Conservation (phyloP, 1,140 invertebrate genomes). For the Rhopalosiphum padi region DNA sequence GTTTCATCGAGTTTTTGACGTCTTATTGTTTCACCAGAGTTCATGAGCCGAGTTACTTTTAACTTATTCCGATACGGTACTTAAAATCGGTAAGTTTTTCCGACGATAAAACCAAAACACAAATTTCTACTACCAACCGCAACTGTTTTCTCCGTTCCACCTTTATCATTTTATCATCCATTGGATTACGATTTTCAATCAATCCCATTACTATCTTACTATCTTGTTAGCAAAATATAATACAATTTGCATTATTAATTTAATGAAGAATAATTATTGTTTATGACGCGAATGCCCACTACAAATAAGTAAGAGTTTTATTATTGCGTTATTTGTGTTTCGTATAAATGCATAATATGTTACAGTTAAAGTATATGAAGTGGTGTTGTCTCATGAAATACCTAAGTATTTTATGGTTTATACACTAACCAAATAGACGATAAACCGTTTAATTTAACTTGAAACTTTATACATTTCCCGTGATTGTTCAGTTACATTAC, state of each 20-base stretch:
- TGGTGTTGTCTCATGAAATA: background rate
- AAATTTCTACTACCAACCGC: background rate
- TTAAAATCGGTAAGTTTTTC: conserved; percentile 22
- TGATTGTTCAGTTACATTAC: background rate
- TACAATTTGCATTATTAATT: background rate
- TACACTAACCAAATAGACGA: background rate
- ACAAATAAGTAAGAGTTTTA: background rate
- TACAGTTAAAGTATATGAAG: background rate
- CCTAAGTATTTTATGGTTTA: background rate
- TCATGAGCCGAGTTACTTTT: conserved; percentile 10
- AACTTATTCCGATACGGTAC: conserved; percentile 39
- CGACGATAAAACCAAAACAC: conserved; percentile 3
- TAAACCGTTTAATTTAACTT: background rate
- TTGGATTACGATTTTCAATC: background rate
- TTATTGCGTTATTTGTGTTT: background rate
- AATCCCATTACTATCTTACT: background rate
- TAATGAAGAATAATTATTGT: background rate
- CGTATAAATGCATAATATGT: background rate
- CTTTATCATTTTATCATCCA: background rate
- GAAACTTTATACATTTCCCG: background rate
- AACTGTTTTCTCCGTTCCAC: background rate
- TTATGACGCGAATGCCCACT: background rate
- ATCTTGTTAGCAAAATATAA: background rate
- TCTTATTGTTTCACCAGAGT: conserved; percentile 44
- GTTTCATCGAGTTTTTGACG: conserved; percentile 22